Evolutionary conservation across 2,113 vertebrate genomes (phyloP), one percentile per base, ranked within the genome.

Genomic region (Mirza zaza): DNA sequence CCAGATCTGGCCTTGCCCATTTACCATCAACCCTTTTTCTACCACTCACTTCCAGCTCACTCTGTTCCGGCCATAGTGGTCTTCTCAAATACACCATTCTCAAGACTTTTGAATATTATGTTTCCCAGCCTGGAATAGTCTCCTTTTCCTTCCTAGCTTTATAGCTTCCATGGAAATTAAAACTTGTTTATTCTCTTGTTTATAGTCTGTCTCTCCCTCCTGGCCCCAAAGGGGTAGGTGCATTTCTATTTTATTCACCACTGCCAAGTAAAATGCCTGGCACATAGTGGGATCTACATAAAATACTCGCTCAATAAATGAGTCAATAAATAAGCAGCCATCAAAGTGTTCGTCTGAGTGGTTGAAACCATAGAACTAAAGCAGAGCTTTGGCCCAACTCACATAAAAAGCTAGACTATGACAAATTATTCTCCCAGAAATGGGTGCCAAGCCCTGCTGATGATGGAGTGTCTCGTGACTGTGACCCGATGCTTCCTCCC

Each of bases 341-440:
- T 76, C 42, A n/a, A 87, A 70, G 29, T 29, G 52, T 92, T 84
- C 84, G 84, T 48, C 17, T 87, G 36, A 90, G 73, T 20, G 73
- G 59, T 23, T 82, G n/a, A 48, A 94, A 88, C 2, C n/a, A 17
- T 18, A 91, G 59, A 84, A 91, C 8, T 68, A 50, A 93, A 87
- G 55, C 25, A 87, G 84, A 61, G 7, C 39, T 85, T 83, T 36
- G 61, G 59, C 45, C 76, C 85, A 91, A 57, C 42, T 91, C 23
- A 50, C 6, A 90, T 91, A 68, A 75, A 91, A 84, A 80, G 52
- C 15, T 95, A 86, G 42, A 86, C 79, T 68, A 34, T 76, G 87
- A 87, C 86, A 89, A 95, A 93, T 76, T 91, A 63, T 91, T 88
- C 90, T 95, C 20, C 82, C 57, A 91, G 93, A 88, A 92, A 59